phyloP scores from a whole-genome alignment of 2,797 vertebrate genomes.

The Pelobates cultripes region DNA sequence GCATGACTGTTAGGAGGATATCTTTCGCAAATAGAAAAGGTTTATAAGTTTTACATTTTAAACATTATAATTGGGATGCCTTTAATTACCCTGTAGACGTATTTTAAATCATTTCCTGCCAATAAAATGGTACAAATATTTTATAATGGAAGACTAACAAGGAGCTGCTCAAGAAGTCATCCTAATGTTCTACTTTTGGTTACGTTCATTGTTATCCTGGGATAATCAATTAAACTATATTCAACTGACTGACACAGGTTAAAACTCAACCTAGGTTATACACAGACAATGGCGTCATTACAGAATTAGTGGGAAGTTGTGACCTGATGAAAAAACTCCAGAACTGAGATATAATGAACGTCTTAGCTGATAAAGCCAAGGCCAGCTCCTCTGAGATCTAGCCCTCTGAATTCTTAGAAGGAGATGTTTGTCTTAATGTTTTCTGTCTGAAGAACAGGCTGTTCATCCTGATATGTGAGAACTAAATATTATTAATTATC shows the following conservation, averaged over 20 bases:
- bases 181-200: no score
- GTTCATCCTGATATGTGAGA: slow-evolving; percentile 37
- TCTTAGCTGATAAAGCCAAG: slow-evolving; percentile 49
- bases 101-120: no score
- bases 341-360: slow-evolving; percentile 15
- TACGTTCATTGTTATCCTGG: no score
- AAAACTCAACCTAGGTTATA: not conserved
- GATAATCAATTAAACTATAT: no score
- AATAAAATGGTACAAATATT: no score
- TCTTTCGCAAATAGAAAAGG: no score
- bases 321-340: slow-evolving; percentile 13
- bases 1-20: no score
- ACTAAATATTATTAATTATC: slow-evolving; percentile 6
- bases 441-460: slow-evolving; percentile 43
- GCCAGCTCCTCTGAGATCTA: slow-evolving; percentile 45
- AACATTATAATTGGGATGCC: no score
- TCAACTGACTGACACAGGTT: not conserved
- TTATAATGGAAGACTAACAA: no score
- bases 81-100: no score
- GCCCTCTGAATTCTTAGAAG: slow-evolving; percentile 49
- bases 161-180: no score
- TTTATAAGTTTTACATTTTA: no score
- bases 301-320: slow-evolving; percentile 37
- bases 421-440: slow-evolving; percentile 43
- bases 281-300: slow-evolving; percentile 39